Base-by-base conservation (phyloP, 2,113 vertebrate species). In the Cinclus mexicanus region DNA sequence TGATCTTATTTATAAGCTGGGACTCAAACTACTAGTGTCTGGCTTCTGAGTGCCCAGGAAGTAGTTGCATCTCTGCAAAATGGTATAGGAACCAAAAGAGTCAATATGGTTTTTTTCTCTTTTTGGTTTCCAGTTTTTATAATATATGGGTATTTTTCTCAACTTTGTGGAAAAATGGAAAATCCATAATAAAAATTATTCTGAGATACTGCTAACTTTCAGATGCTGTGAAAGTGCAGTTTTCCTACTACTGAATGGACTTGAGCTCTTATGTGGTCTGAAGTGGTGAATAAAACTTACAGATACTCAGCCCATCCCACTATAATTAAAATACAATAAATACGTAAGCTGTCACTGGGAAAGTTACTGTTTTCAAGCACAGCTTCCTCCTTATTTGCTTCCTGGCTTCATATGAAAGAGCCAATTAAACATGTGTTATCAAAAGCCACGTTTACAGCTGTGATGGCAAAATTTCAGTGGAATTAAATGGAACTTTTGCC, bases 361-460 rank as follows among this genome's bases (percentile, higher is more conserved):
- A 81, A 35, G 81, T 63, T 39, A 37, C 47, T 64, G 0, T 79
- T 78, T 61, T 89, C 21, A 76, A 79, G 74, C 44, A 84, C 81
- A 49, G 44, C 61, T 79, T 90, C 53, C 84, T 91, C 81, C 7
- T 35, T 49, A 56, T 82, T 89, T 68, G 15, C 13, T 82, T 84
- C 59, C 77, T 89, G 81, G 90, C 84, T 82, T 89, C 28, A 37
- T 71, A 89, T 85, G 60, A 89, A 94, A 89, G 91, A 49, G 8
- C 46, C 44, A 57, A 20, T 86, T 67, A 74, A 89, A 50, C 24
- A 56, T 28, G 10, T 83, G 59, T 35, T 93, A 87, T 68, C 77
- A 75, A 84, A 89, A 71, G 56, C 31, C 77, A 57, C 47, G 29
- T 93, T 95, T 95, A 67, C 61, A 92, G 80, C 60, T 91, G 81